Evolutionary conservation across 2,113 vertebrate species (phyloP).

Genomic region (Aepyceros melampus): DNA sequence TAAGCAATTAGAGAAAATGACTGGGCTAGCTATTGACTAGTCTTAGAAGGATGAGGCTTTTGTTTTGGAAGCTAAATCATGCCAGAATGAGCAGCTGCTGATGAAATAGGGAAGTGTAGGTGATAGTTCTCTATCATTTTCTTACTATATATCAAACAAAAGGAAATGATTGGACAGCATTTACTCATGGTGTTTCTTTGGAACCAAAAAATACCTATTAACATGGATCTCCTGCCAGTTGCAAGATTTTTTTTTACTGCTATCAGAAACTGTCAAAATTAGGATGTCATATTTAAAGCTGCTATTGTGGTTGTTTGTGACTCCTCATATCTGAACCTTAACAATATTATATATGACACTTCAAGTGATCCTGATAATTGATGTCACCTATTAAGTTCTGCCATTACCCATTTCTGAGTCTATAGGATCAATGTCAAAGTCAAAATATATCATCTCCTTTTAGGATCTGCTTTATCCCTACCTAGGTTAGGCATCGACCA

Average conservation of each 20-base stretch:
- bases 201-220: slow-evolving; percentile 68
- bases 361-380: slow-evolving; percentile 35
- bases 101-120: slow-evolving; percentile 40
- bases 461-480: not conserved
- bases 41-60: not conserved
- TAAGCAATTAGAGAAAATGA: not conserved
- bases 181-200: slow-evolving; percentile 60
- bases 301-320: slow-evolving; percentile 33
- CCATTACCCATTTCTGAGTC: slow-evolving; percentile 48
- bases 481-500: not conserved
- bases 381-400: not conserved
- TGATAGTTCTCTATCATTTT: slow-evolving; percentile 51
- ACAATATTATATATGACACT: slow-evolving; percentile 10
- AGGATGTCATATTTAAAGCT: slow-evolving; percentile 60
- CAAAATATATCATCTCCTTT: slow-evolving; percentile 25
- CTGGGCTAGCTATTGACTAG: not conserved
- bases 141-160: slow-evolving; percentile 53
- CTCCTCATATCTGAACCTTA: slow-evolving; percentile 48
- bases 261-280: slow-evolving; percentile 63
- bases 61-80: slow-evolving; percentile 4
- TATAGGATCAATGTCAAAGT: slow-evolving; percentile 50
- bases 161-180: slow-evolving; percentile 46
- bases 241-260: not conserved
- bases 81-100: slow-evolving; percentile 37
- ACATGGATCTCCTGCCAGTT: slow-evolving; percentile 50